Evolutionary conservation across 1,140 invertebrate species (phyloP), one percentile per base, ranked within the genome.

Genomic region (Drosophila kikkawai): DNA sequence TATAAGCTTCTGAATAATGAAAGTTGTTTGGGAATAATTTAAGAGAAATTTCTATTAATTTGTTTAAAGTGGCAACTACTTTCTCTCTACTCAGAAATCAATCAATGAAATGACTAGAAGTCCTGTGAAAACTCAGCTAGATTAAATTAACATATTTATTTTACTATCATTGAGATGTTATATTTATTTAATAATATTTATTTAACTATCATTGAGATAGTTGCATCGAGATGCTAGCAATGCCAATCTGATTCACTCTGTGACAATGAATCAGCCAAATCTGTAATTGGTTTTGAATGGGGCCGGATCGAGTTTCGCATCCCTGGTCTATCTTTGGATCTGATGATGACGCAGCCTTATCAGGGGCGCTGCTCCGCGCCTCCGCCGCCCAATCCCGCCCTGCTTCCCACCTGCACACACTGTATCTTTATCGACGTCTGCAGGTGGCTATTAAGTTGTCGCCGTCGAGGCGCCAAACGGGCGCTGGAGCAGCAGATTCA

Each of bases 401-500:
- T 37, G 51, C 53, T 22, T 22, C 15, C 53, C 67, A 73, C 53
- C 68, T 58, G 69, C 57, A 50, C 22, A 29, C 26, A 42, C 66
- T 39, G 53, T 59, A 57, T 65, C 79, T 82, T 68, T 68, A 86
- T 86, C 71, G 83, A 59, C 84, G 68, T 63, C 67, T 74, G 74
- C 74, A 77, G 79, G 73, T 79, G 83, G 76, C 84, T 88, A 88
- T 88, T 88, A 88, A 88, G 85, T 88, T 90, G 84, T 84, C 84
- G 84, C 84, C 84, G 78, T 68, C 70, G 80, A 53, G 84, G 75
- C 84, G 85, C 80, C 84, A 88, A 84, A 77, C 70, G 45, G 47
- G 37, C 68, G 77, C 77, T 75, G 70, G 66, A 68, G 68, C 64
- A 67, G 63, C 45, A 73, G 79, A 87, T 88, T 83, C 83, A 87